Evolutionary conservation across 2,113 vertebrate species (phyloP), one percentile per base, ranked within the genome.

Genomic region (Micronycteris hirsuta): DNA sequence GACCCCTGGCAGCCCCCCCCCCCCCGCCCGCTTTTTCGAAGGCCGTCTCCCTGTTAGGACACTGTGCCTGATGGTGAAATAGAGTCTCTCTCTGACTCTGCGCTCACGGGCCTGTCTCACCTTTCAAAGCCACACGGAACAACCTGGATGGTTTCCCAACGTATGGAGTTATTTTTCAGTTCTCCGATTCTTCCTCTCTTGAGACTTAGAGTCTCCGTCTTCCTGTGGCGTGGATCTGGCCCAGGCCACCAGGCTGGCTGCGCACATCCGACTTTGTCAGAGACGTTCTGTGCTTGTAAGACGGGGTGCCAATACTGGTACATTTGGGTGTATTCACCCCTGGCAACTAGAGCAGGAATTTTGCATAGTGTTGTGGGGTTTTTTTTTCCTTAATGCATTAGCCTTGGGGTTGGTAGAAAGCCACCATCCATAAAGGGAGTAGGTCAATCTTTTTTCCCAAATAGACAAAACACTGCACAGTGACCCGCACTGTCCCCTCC

Each of bases 281-380:
- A 41, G 31, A 80, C 68, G n/a, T 28, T 22, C 52, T 95, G 0
- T 6, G 1, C 74, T 84, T 41, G 36, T 91, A 47, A 17, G 5
- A 19, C 11, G 2, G 20, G 4, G 24, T 1, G 14, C n/a, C 22
- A 19, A 6, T 1, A 26, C 17, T 19, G 9, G 17, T 36, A 11
- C 15, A 7, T 80, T 78, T 65, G 43, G 9, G 22, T 43, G 5
- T 31, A 41, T 71, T 63, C 17, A 36, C 8, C 12, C 17, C 2
- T 36, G 36, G 26, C 4, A 47, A 47, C 10, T 15, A 67, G 8
- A 47, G 6, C 8, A 47, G 58, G n/a, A 56, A 28, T 22, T 70
- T 52, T 41, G 4, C 7, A 12, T 43, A 52, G 47, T 49, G 20
- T 56, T 15, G 16, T 81, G n/a, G n/a, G n/a, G n/a, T n/a, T n/a